Evolutionary conservation across 1,140 invertebrate genomes (phyloP).

Genomic region (Armadillidium nasatum): DNA sequence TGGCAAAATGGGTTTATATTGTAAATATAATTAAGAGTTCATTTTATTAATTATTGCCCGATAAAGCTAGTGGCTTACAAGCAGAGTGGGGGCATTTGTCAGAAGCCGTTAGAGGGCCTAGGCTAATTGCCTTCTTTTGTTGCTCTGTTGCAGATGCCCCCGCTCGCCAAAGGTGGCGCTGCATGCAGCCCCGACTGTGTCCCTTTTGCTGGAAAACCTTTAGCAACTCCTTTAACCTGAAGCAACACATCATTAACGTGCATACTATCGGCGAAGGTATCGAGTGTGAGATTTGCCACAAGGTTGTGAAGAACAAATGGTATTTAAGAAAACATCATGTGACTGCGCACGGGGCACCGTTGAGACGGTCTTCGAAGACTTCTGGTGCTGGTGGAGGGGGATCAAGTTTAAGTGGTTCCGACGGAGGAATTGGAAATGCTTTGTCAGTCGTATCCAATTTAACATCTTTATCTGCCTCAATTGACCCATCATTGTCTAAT

Average conservation of each 20-base stretch:
- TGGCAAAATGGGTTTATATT: too few relatives aligned
- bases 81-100: constrained; percentile 44
- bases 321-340: constrained; percentile 48
- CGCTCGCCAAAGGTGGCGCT: constrained; percentile 47
- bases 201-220: constrained; percentile 48
- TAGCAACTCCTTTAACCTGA: constrained; percentile 48
- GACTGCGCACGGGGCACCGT: constrained; percentile 46
- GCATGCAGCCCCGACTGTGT: constrained; percentile 48
- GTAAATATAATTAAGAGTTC: too few relatives aligned
- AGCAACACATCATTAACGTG: constrained; percentile 67
- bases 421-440: too few relatives aligned
- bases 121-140: constrained; percentile 41
- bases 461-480: not conserved
- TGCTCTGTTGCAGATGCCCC: constrained; percentile 43
- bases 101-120: constrained; percentile 34
- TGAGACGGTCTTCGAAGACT: constrained; percentile 44
- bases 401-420: not conserved
- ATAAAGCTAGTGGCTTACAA: constrained; percentile 21
- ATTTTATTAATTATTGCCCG: not conserved
- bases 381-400: not conserved
- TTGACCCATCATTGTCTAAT: not conserved
- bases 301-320: constrained; percentile 48
- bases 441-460: not conserved
- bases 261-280: constrained; percentile 59
- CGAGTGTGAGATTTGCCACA: constrained; percentile 53